A percentile compares a stretch with the other conserved stretches of the same genome.
Evolutionary conservation across 1,140 invertebrate genomes (phyloP).

Genomic region (Calliphora vicina): DNA sequence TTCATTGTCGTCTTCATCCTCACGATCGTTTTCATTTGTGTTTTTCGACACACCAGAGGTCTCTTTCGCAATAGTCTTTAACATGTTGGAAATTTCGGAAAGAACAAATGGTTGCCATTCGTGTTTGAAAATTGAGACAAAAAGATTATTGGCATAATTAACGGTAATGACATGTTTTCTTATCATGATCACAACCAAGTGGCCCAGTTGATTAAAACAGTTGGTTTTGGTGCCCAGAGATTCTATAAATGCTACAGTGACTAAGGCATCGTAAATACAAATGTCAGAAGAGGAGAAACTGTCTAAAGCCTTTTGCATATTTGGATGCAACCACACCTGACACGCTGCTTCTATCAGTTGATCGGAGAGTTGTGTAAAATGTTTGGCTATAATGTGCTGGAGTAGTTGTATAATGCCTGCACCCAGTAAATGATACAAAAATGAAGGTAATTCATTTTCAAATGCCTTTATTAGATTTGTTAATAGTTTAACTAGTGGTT

Average conservation of each 20-base stretch:
- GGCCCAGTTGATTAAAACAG: slow-evolving; percentile 43
- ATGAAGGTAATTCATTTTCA: slow-evolving; percentile 42
- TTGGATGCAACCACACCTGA: slow-evolving; percentile 33
- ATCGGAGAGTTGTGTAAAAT: slow-evolving; percentile 35
- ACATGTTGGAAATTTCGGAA: slow-evolving; percentile 47
- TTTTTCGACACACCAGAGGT: not conserved
- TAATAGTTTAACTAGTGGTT: slow-evolving; percentile 18
- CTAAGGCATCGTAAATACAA: slow-evolving; percentile 42
- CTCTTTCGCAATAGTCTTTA: slow-evolving; percentile 45
- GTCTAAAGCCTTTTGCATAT: not conserved
- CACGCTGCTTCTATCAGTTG: slow-evolving; percentile 39
- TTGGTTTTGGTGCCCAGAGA: slow-evolving; percentile 38
- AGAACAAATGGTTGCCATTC: slow-evolving; percentile 49
- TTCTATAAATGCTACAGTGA: slow-evolving; percentile 48
- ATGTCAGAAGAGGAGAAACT: not conserved
- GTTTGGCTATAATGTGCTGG: slow-evolving; percentile 51
- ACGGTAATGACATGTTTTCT: slow-evolving; percentile 41
- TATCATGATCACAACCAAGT: slow-evolving; percentile 46
- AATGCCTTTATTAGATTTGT: slow-evolving; percentile 11
- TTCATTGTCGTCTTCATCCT: slow-evolving; percentile 38
- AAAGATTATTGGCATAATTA: slow-evolving; percentile 48
- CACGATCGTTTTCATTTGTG: not conserved
- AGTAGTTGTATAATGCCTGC: slow-evolving; percentile 47
- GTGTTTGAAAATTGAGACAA: slow-evolving; percentile 52
- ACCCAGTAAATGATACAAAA: slow-evolving; percentile 52